These are phyloP conservation scores for Achroia grisella DNA, from an alignment of 1,140 invertebrate species.

Conservation along the genomic window DNA sequence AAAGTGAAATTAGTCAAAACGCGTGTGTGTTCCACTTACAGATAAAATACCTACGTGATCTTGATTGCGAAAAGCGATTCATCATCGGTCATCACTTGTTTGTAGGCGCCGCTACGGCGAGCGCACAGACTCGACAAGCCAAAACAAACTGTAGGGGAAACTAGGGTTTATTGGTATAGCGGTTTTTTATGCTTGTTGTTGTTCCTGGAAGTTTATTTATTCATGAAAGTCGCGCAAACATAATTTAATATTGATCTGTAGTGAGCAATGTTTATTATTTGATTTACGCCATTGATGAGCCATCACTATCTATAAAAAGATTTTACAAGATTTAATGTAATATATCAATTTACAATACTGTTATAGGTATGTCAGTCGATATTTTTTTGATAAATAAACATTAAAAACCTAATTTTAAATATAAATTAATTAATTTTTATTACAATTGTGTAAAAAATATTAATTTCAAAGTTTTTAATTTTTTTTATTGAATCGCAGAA, in stretches of 20 bases:
- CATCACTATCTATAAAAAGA: too few relatives aligned
- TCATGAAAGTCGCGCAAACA: too few relatives aligned
- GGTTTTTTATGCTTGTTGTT: not conserved
- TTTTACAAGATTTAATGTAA: too few relatives aligned
- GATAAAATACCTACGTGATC: slow-evolving; percentile 38
- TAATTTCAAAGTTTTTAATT: too few relatives aligned
- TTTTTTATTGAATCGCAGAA: too few relatives aligned
- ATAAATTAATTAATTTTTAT: too few relatives aligned
- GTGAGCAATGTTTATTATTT: slow-evolving; percentile 14
- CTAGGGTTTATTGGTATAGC: slow-evolving; percentile 1
- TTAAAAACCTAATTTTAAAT: too few relatives aligned
- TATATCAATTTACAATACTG: too few relatives aligned
- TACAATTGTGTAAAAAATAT: too few relatives aligned
- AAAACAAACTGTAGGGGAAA: slow-evolving; percentile 32
- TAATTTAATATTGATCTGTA: not conserved
- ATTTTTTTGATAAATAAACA: too few relatives aligned
- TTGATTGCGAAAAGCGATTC: slow-evolving; percentile 38
- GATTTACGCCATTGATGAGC: slow-evolving; percentile 27
- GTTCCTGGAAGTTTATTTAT: too few relatives aligned
- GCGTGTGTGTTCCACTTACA: slow-evolving; percentile 42
- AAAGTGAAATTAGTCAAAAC: slow-evolving; percentile 51
- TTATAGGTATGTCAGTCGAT: too few relatives aligned
- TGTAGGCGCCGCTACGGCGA: slow-evolving; percentile 29
- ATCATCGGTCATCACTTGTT: slow-evolving; percentile 31
- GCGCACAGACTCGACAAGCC: slow-evolving; percentile 17